Evolutionary conservation across 53 echinoderm and acorn worm genomes (phyloP).

Genomic region (Apostichopus leukothele): DNA sequence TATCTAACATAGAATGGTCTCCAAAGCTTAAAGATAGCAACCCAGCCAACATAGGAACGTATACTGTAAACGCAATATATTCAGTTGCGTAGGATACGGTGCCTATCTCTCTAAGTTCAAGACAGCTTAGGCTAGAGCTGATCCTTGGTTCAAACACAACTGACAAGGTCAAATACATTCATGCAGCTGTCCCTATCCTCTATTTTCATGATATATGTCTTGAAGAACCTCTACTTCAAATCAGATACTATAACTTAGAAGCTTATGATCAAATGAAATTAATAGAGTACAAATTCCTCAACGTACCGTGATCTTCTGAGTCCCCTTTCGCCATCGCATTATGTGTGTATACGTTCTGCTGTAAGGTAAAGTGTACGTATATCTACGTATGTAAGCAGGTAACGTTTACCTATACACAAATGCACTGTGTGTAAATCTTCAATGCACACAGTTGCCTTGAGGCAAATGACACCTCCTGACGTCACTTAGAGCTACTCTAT

Average conservation of each 20-base stretch:
- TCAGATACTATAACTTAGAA: background rate
- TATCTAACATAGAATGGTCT: no score
- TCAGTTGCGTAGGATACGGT: background rate
- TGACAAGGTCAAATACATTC: background rate
- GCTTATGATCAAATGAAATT: background rate
- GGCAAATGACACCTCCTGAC: slow-evolving; percentile 43
- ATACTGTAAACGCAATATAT: background rate
- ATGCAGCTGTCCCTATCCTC: background rate
- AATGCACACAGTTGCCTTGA: slow-evolving; percentile 27
- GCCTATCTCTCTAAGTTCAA: background rate
- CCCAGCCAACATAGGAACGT: no score
- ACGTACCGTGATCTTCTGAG: slow-evolving; percentile 36
- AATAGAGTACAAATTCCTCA: background rate
- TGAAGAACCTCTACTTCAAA: background rate
- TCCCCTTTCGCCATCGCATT: slow-evolving; percentile 39
- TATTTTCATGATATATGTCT: background rate
- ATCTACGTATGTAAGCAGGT: background rate
- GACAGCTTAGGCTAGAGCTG: background rate
- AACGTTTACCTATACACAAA: slow-evolving; percentile 7
- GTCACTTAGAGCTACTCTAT: slow-evolving; percentile 14
- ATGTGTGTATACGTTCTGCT: slow-evolving; percentile 4
- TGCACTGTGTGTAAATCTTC: slow-evolving; percentile 26
- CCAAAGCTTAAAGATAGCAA: no score
- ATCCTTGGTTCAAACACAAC: background rate
- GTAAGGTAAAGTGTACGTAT: background rate